phyloP scores from a whole-genome alignment of 2,888 invertebrate species.

The Yponomeuta evonymella region DNA sequence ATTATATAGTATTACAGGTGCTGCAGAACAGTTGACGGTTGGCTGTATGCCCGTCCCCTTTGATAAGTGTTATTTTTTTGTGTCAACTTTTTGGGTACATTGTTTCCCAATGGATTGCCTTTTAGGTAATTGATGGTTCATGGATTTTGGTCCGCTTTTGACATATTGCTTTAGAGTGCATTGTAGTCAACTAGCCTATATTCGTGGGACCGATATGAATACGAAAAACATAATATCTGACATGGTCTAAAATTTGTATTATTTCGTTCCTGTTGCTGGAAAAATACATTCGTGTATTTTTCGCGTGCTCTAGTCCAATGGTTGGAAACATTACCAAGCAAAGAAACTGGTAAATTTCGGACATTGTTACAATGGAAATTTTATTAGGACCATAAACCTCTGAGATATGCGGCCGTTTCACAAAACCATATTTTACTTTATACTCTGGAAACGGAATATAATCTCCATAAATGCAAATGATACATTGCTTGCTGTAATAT shows the following conservation, averaged over 20 bases:
- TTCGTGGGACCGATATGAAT: too few relatives aligned
- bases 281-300: too few relatives aligned
- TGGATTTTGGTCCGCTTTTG: neutral
- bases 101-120: neutral
- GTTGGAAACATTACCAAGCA: too few relatives aligned
- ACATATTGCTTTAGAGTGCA: too few relatives aligned
- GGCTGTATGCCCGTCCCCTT: neutral
- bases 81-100: neutral
- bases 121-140: neutral
- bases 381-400: neutral
- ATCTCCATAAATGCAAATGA: conserved; percentile 1
- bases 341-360: neutral
- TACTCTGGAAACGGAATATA: neutral
- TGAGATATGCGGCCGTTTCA: neutral
- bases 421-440: neutral
- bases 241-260: too few relatives aligned
- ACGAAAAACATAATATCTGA: too few relatives aligned
- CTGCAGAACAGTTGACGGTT: neutral
- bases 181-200: too few relatives aligned
- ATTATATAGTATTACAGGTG: neutral
- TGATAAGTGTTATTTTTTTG: neutral
- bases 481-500: neutral
- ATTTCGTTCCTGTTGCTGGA: too few relatives aligned
- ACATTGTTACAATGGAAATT: neutral
- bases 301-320: too few relatives aligned